A percentile compares a stretch with the other conserved stretches of the same genome.
Evolutionary conservation across 2,113 vertebrate species (phyloP).

Genomic region (Platichthys flesus): DNA sequence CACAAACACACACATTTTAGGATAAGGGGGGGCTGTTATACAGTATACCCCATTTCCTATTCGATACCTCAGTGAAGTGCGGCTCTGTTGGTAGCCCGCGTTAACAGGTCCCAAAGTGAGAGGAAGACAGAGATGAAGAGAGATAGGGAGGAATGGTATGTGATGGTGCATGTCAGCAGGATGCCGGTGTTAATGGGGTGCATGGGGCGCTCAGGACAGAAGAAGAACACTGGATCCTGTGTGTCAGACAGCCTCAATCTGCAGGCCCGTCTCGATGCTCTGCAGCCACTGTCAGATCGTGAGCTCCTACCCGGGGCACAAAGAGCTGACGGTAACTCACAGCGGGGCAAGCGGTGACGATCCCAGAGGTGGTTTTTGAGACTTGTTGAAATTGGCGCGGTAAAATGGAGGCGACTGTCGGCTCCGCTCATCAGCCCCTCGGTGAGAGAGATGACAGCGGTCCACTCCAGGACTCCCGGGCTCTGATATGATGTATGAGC

Average conservation of each 20-base stretch:
- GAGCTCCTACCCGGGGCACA: constrained; percentile 46
- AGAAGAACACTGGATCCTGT: constrained; percentile 71
- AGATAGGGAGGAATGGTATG: constrained; percentile 39
- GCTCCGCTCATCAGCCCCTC: constrained; percentile 40
- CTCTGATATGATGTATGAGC: constrained; percentile 68
- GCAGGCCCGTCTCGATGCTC: constrained; percentile 25
- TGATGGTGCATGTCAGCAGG: constrained; percentile 70
- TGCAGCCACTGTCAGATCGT: constrained; percentile 25
- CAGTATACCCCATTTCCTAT: constrained; percentile 72
- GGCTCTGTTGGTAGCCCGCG: constrained; percentile 62
- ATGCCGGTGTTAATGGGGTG: constrained; percentile 75
- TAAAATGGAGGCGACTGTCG: constrained; percentile 45
- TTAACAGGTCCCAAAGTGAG: constrained; percentile 71
- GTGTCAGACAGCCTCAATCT: constrained; percentile 27
- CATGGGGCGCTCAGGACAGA: constrained; percentile 51
- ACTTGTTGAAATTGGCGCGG: constrained; percentile 75
- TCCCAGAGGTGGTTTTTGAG: constrained; percentile 36
- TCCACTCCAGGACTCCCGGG: constrained; percentile 46
- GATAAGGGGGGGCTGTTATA: constrained; percentile 32
- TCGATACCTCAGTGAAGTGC: constrained; percentile 64
- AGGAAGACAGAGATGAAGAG: constrained; percentile 49
- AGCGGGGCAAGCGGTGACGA: constrained; percentile 31
- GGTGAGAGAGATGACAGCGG: constrained; percentile 68
- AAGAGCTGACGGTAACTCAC: constrained; percentile 69
- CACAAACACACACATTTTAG: constrained; percentile 31